Percentiles rank a stretch among this genome's conserved stretches.
Evolutionary conservation across 1,140 invertebrate species (phyloP).

Genomic region (Zaprionus ghesquierei): DNA sequence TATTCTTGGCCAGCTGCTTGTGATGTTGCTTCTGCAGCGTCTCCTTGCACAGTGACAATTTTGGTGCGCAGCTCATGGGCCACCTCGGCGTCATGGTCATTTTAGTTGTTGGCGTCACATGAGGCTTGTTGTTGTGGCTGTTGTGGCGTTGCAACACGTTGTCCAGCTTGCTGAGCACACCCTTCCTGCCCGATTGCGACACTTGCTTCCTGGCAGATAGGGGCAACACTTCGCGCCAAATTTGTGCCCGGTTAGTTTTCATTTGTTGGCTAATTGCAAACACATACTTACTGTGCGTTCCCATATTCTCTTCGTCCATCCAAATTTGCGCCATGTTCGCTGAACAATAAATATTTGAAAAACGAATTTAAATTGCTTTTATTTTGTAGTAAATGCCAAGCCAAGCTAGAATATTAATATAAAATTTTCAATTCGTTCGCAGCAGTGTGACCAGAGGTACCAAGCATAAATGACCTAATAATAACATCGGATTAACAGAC

Average conservation of each 20-base stretch:
- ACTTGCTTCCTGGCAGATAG: constrained; percentile 7
- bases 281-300: constrained; percentile 9
- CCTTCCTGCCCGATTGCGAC: constrained; percentile 9
- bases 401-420: too few relatives aligned
- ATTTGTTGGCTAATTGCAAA: background rate
- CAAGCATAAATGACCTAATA: background rate
- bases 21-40: constrained; percentile 23
- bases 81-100: background rate
- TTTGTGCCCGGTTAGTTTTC: background rate
- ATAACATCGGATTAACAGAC: background rate
- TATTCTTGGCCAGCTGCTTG: background rate
- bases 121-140: constrained; percentile 2
- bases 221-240: constrained; percentile 22
- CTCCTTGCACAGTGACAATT: constrained; percentile 33
- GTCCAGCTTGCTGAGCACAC: constrained; percentile 24
- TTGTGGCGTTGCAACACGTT: constrained; percentile 16
- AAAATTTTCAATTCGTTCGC: background rate
- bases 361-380: background rate
- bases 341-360: background rate
- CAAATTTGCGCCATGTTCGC: constrained; percentile 19
- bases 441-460: background rate
- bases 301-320: constrained; percentile 29
- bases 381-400: constrained; percentile 1
- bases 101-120: constrained; percentile 10
- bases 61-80: constrained; percentile 27